Evolutionary conservation across 2,113 vertebrate species (phyloP).

Genomic region (Myiopsitta monachus): DNA sequence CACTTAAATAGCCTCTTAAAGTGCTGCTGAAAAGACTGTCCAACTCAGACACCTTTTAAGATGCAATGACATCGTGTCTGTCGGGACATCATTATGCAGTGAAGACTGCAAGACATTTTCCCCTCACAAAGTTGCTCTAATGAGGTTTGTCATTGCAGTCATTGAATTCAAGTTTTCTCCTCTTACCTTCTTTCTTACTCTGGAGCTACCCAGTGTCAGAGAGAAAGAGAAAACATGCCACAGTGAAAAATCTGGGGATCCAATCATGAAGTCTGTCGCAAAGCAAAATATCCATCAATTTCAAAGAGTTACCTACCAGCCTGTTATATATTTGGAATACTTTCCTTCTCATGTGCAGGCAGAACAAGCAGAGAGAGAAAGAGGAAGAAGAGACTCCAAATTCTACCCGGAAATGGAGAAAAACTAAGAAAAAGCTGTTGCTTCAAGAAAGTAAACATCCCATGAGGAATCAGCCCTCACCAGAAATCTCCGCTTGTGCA

Average conservation of each 20-base stretch:
- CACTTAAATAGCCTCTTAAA: conserved; percentile 58
- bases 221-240: neutral
- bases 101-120: conserved; percentile 44
- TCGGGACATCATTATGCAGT: conserved; percentile 55
- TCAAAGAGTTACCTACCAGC: neutral
- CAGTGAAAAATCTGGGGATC: neutral
- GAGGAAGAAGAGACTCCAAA: neutral
- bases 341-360: neutral
- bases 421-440: neutral
- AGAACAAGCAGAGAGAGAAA: neutral
- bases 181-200: conserved; percentile 27
- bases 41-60: conserved; percentile 69
- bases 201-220: neutral
- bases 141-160: conserved; percentile 28
- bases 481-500: neutral
- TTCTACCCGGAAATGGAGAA: neutral
- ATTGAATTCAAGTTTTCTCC: conserved; percentile 25
- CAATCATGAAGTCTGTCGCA: neutral
- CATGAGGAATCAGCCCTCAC: neutral
- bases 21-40: conserved; percentile 59
- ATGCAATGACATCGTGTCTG: conserved; percentile 70
- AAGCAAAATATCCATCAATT: neutral
- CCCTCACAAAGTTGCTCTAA: conserved; percentile 10
- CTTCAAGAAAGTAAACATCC: neutral
- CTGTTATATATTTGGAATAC: neutral